A percentile compares a stretch with the other conserved stretches of the same genome.
Conservation (phyloP, 2,797 vertebrate genomes). For the Scolopax bukidnonensis region DNA sequence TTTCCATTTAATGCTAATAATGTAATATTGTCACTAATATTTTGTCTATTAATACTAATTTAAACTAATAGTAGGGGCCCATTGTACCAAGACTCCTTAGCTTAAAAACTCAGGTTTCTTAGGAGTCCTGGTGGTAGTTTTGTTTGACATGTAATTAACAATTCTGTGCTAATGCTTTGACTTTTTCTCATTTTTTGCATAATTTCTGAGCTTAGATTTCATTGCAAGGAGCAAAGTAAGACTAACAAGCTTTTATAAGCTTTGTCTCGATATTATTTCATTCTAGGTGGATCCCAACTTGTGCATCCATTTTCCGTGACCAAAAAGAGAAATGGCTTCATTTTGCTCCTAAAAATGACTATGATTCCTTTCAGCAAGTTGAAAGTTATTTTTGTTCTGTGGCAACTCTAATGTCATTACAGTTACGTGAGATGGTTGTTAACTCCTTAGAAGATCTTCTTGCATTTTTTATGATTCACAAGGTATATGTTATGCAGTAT, state of each 20-base stretch:
- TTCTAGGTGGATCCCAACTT: slow-evolving; percentile 89
- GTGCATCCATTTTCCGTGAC: slow-evolving; percentile 81
- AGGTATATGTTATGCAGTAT: slow-evolving; percentile 75
- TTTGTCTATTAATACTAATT: not conserved
- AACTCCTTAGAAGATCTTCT: slow-evolving; percentile 88
- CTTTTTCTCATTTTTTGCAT: not conserved
- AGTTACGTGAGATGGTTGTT: slow-evolving; percentile 87
- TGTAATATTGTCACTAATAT: not conserved
- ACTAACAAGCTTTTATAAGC: not conserved
- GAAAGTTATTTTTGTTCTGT: slow-evolving; percentile 86
- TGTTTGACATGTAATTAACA: not conserved
- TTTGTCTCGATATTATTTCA: not conserved
- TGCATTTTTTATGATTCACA: slow-evolving; percentile 83
- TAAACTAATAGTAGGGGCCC: not conserved
- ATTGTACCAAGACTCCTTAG: not conserved
- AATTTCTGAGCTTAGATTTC: not conserved
- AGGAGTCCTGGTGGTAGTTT: not conserved
- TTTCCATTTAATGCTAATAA: not conserved
- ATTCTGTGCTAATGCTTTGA: not conserved
- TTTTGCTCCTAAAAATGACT: slow-evolving; percentile 76
- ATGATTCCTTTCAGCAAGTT: slow-evolving; percentile 65
- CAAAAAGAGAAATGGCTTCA: slow-evolving; percentile 80
- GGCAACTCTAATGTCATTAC: slow-evolving; percentile 88
- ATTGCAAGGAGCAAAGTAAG: not conserved
- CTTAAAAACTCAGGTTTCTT: not conserved